Conservation (phyloP, 2,888 invertebrate genomes). For the Philonicus albiceps region DNA sequence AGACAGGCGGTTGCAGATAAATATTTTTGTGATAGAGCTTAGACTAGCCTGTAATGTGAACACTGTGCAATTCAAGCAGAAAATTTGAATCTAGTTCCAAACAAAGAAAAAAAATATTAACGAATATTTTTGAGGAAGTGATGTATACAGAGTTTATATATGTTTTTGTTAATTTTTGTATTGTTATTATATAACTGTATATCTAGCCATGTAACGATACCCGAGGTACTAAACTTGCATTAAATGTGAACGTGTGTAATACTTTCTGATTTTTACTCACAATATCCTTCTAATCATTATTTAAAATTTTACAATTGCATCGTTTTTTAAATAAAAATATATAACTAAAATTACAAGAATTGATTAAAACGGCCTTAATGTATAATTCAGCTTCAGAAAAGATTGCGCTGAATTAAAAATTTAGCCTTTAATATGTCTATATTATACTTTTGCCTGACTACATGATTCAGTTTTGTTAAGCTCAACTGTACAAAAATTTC, state of each 20-base stretch:
- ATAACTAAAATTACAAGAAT: no score
- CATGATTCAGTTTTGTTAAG: no score
- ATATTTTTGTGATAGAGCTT: constrained; percentile 20
- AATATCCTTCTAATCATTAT: not conserved
- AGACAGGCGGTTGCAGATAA: constrained; percentile 49
- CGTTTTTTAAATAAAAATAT: no score
- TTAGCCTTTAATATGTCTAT: no score
- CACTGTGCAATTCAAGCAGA: constrained; percentile 9
- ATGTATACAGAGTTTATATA: constrained; percentile 23
- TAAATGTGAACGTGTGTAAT: constrained; percentile 4
- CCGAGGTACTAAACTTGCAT: constrained; percentile 15
- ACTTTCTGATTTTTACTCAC: not conserved
- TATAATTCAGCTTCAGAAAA: no score
- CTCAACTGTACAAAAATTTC: no score
- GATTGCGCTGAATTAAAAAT: no score
- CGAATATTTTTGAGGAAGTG: constrained; percentile 29
- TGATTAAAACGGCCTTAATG: no score
- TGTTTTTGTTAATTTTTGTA: constrained; percentile 30
- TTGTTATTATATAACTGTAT: constrained; percentile 18
- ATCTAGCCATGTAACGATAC: not conserved
- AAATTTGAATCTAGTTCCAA: constrained; percentile 4
- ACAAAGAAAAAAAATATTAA: not conserved
- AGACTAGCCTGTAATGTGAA: not conserved
- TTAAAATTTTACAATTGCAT: no score
- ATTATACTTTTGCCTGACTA: not conserved